Evolutionary conservation across 2,797 vertebrate genomes (phyloP).

Genomic region (Rhynchonycteris naso): DNA sequence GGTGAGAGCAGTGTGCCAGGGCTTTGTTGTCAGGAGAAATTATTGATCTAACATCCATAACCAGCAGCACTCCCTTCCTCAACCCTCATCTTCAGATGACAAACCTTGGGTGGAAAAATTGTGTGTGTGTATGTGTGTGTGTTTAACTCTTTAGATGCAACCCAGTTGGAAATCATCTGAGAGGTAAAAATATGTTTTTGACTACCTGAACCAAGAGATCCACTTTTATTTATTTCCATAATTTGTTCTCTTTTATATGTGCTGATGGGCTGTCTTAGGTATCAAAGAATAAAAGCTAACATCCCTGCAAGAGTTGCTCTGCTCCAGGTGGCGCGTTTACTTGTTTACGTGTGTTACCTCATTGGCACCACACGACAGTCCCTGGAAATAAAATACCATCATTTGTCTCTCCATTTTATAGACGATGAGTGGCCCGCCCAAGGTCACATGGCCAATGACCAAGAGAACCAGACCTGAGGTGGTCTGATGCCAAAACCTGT

Average conservation of each 20-base stretch:
- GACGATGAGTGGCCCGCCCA: not conserved
- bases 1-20: constrained; percentile 84
- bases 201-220: not conserved
- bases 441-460: not conserved
- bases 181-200: not conserved
- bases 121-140: not conserved
- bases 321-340: not conserved
- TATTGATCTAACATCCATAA: constrained; percentile 86
- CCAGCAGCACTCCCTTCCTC: constrained; percentile 60
- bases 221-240: not conserved
- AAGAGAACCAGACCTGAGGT: not conserved
- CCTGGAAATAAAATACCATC: not conserved
- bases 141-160: not conserved
- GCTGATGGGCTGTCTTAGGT: not conserved
- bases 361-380: fast-evolving
- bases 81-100: constrained; percentile 59
- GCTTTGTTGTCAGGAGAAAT: constrained; percentile 87
- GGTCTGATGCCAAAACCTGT: not conserved
- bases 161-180: not conserved
- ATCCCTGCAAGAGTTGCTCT: not conserved
- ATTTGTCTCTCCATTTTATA: not conserved
- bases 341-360: not conserved
- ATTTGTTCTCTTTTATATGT: not conserved
- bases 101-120: constrained; percentile 48
- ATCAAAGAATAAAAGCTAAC: not conserved